phyloP scores from a whole-genome alignment of 2,888 invertebrate genomes.

The Kryphioiulus occultus region DNA sequence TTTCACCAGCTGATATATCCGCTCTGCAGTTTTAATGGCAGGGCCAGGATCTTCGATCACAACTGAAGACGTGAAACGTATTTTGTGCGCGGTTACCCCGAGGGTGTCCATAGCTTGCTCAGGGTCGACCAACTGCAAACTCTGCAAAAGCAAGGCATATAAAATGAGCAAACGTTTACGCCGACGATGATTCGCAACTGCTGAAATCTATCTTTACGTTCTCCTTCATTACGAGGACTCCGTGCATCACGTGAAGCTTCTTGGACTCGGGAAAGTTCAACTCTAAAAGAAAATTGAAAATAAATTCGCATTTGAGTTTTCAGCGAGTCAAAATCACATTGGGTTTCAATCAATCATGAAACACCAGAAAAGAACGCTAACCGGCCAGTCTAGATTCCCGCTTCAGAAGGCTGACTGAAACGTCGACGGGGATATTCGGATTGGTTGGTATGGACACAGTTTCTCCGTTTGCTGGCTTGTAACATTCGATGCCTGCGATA shows the following conservation, averaged over 20 bases:
- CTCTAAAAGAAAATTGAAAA: neutral
- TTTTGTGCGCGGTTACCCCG: conserved; percentile 77
- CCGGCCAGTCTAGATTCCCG: conserved; percentile 49
- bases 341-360: neutral
- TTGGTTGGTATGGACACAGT: conserved; percentile 87
- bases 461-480: conserved; percentile 98
- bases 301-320: no score
- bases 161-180: conserved; percentile 32
- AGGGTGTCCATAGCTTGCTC: conserved; percentile 88
- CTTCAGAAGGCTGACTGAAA: conserved; percentile 69
- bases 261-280: conserved; percentile 77
- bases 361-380: neutral
- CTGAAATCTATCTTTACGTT: conserved; percentile 64
- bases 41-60: conserved; percentile 82
- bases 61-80: conserved; percentile 83
- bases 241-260: conserved; percentile 84
- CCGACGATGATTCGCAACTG: neutral
- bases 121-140: conserved; percentile 84
- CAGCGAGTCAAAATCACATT: no score
- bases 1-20: conserved; percentile 76
- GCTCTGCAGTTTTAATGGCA: conserved; percentile 78
- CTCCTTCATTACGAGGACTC: conserved; percentile 88
- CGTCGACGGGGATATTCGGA: conserved; percentile 88
- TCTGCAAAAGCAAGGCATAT: conserved; percentile 60
- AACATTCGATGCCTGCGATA: conserved; percentile 78